Evolutionary conservation across 1,140 invertebrate species (phyloP), one percentile per base, ranked within the genome.

Genomic region (Zaprionus lachaisei): DNA sequence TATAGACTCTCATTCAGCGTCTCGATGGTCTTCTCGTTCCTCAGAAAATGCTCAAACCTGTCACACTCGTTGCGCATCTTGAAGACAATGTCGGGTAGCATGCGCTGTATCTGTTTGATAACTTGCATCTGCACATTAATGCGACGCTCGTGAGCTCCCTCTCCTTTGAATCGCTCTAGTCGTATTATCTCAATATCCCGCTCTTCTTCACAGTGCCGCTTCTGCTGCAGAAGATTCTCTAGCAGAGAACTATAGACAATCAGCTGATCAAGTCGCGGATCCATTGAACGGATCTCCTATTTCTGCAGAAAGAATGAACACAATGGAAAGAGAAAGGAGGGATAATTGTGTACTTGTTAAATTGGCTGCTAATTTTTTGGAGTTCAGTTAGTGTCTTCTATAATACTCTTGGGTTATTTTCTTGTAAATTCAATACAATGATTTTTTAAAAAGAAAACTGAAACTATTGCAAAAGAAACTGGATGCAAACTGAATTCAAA

Each of bases 21-120:
- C 34, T 31, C 34, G 20, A 87, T 38, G 1, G 49, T 34, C 54
- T 64, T 22, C n/a, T 81, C 62, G 31, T 31, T 6, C 12, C 65
- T 49, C 26, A 87, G 14, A 47, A 89, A 79, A 1, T 62, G 71
- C 49, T 81, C 66, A 5, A 87, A 58, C 15, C 65, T 77, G 34
- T 89, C 84, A 26, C 69, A 47, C 28, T 89, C 74, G 38, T 89
- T 89, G 49, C 84, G 83, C 74, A 87, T 44, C 54, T 87, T 81
- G 44, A 65, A 79, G 1, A 87, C 80, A 34, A 89, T 87, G 11
- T 55, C 62, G 2, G 83, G 83, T 9, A 86, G 51, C 70, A 87
- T 70, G 41, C 61, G 54, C 55, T 74, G 71, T 0, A 71, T 58
- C 41, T 66, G 72, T 7, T 75, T 76, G 2, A 79, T 15, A 26